Conservation (phyloP, 2,113 vertebrate species). For the Sylvietta virens region DNA sequence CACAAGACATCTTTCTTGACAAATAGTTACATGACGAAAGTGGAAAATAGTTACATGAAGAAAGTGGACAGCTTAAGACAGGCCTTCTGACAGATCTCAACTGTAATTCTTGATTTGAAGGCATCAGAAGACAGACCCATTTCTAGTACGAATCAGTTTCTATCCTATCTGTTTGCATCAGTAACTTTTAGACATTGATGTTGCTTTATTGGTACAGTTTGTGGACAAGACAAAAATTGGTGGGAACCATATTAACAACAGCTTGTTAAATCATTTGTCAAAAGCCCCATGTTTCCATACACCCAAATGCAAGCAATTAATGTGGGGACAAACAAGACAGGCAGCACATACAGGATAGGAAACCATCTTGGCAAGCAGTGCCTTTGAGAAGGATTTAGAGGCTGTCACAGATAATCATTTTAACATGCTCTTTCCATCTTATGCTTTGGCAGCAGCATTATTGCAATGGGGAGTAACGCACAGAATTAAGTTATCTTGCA, state of each 20-base stretch:
- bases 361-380: background rate
- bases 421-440: background rate
- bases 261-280: background rate
- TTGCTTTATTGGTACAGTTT: background rate
- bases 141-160: background rate
- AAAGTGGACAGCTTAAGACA: background rate
- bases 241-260: background rate
- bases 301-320: background rate
- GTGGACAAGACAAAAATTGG: background rate
- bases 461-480: background rate
- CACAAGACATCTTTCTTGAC: background rate
- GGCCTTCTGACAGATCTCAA: background rate
- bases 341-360: background rate
- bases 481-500: background rate
- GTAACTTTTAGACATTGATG: background rate
- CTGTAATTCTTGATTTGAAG: background rate
- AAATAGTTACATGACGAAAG: background rate
- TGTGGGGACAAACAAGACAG: background rate
- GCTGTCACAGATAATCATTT: slow-evolving; percentile 5
- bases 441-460: background rate
- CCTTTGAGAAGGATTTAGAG: slow-evolving; percentile 1
- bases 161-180: background rate
- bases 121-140: background rate
- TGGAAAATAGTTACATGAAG: background rate
- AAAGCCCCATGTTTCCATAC: background rate